Percentiles rank a stretch among this genome's conserved stretches.
These are phyloP conservation scores for Nomada fabriciana DNA, from an alignment of 2,888 invertebrate genomes.

Conservation along the genomic window DNA sequence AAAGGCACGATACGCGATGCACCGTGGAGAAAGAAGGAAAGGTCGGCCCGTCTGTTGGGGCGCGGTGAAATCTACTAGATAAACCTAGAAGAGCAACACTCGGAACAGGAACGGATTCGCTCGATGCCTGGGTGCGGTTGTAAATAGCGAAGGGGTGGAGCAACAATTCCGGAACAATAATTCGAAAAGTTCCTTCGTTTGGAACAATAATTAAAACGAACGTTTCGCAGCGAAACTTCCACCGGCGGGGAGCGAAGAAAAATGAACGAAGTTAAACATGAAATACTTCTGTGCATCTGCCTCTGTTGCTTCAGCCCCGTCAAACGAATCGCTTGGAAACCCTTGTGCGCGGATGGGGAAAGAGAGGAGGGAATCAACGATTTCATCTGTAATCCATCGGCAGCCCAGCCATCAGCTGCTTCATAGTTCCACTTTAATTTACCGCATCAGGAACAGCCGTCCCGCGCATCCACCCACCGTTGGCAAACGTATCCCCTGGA, in stretches of 20 bases:
- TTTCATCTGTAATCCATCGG: conserved; percentile 72
- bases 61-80: conserved; percentile 17
- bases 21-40: not conserved
- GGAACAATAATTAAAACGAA: conserved; percentile 63
- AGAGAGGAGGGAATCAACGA: conserved; percentile 63
- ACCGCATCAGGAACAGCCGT: conserved; percentile 81
- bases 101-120: conserved; percentile 40
- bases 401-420: conserved; percentile 67
- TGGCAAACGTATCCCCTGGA: conserved; percentile 25
- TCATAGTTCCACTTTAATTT: conserved; percentile 82
- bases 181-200: conserved; percentile 57
- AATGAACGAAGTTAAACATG: conserved; percentile 61
- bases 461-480: conserved; percentile 19
- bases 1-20: conserved; percentile 9
- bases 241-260: conserved; percentile 43
- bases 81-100: conserved; percentile 32
- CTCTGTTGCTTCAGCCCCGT: conserved; percentile 53
- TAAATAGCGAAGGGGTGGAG: not conserved
- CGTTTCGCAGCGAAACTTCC: conserved; percentile 36
- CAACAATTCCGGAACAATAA: conserved; percentile 49
- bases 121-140: conserved; percentile 16
- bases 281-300: conserved; percentile 66
- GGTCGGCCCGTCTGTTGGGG: not conserved
- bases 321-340: conserved; percentile 63
- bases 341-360: conserved; percentile 50